A percentile compares a stretch with the other conserved stretches of the same genome.
Conservation (phyloP, 2,797 vertebrate genomes). For the Gila robusta region DNA sequence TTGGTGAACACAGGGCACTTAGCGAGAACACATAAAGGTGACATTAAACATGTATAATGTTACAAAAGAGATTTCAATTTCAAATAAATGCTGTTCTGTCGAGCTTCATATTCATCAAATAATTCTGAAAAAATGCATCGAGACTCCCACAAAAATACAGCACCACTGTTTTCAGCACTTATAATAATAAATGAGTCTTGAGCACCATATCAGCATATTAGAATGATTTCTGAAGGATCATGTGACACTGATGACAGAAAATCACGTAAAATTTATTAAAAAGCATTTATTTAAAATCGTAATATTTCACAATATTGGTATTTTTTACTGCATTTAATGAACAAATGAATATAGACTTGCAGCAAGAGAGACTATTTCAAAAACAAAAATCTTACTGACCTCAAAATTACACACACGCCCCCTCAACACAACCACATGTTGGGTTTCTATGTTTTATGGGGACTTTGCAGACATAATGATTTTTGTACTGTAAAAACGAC, state of each 20-base stretch:
- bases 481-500: no score
- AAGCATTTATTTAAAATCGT: background rate
- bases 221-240: background rate
- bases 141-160: background rate
- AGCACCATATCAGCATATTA: background rate
- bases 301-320: background rate
- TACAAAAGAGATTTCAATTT: background rate
- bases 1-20: background rate
- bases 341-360: no score
- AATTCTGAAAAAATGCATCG: background rate
- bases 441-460: no score
- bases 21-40: background rate
- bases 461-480: no score
- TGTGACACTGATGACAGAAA: background rate
- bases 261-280: background rate
- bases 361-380: no score
- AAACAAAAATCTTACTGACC: no score
- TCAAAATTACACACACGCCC: no score
- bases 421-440: no score
- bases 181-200: background rate
- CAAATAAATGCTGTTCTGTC: background rate
- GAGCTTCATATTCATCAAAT: background rate
- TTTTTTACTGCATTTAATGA: background rate
- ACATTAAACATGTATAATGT: background rate
- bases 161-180: background rate